These are phyloP conservation scores for Aotus griseimembra DNA, from an alignment of 2,797 vertebrate genomes.

Conservation along the genomic window DNA sequence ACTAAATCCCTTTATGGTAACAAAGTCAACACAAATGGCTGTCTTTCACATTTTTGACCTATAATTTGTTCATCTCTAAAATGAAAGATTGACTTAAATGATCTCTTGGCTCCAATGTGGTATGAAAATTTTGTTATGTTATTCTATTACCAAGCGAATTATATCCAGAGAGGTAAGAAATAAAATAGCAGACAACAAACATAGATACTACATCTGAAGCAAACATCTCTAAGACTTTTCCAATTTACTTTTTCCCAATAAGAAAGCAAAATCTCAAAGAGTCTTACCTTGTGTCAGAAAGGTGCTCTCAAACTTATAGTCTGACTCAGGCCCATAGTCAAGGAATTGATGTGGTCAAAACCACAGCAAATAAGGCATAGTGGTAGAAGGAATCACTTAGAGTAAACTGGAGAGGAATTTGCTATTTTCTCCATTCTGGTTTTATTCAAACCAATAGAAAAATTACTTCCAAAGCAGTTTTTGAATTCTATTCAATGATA, in stretches of 20 bases:
- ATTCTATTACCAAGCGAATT: not conserved
- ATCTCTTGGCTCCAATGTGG: not conserved
- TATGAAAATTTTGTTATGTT: constrained; percentile 39
- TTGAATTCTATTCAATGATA: constrained; percentile 43
- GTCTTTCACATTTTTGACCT: constrained; percentile 4
- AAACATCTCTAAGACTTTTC: constrained; percentile 4
- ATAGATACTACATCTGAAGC: not conserved
- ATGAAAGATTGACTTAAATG: constrained; percentile 7
- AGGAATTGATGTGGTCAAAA: not conserved
- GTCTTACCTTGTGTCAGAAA: not conserved
- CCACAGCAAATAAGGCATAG: not conserved
- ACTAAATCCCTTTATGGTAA: not conserved
- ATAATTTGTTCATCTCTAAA: constrained; percentile 54
- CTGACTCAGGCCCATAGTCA: not conserved
- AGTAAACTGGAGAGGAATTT: constrained; percentile 19
- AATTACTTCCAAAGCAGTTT: constrained; percentile 1
- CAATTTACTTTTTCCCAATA: constrained; percentile 23
- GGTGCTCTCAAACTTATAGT: not conserved
- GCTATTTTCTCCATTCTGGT: constrained; percentile 20
- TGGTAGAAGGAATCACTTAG: not conserved
- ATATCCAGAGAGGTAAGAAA: not conserved
- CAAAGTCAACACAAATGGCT: not conserved
- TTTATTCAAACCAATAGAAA: constrained; percentile 28
- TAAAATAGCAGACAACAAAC: constrained; percentile 36
- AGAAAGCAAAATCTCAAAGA: constrained; percentile 42